Base-by-base conservation (phyloP, 2,113 vertebrate genomes). In the Mormyrus iriodes region DNA sequence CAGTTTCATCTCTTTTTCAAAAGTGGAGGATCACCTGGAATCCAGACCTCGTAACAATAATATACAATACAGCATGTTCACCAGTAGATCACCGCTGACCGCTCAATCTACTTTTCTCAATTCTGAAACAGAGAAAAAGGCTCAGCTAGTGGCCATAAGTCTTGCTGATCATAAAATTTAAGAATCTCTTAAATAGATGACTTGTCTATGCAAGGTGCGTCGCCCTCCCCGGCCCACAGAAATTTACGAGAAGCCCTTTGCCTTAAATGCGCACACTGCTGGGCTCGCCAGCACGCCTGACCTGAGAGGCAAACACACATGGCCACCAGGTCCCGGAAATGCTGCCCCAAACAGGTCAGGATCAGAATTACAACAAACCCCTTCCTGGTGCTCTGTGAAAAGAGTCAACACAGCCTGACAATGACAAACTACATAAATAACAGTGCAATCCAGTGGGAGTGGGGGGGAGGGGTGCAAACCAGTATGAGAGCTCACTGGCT, bases 101-200 rank as follows among this genome's bases (percentile, higher is more conserved):
- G 21, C 58, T 88, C 69, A 19, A 39, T 76, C 53, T 46, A 27
- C 55, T n/a, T 48, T 15, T 48, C 24, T 3, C 53, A 65, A 35
- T 58, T 1, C 12, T 17, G 31, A 19, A 2, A 58, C 55, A 9
- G 21, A n/a, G n/a, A n/a, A 58, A 61, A 15, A 61, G 55, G 13
- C 69, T 76, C 27, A 5, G 13, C 69, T 8, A 76, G 88, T 53
- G 49, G 9, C 46, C 55, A 52, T 85, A 85, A 89, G 24, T 65
- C 82, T 69, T 55, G 55, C n/a, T 51, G 79, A n/a, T 82, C 24
- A 27, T 88, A 89, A 84, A 89, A 42, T 44, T 84, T 44, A 58
- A 52, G 39, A 89, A 58, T 83, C 49, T 89, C 27, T 83, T 46
- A 85, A 61, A 84, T 61, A 65, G 85, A 89, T 84, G 19, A 61